phyloP scores from a whole-genome alignment of 2,888 invertebrate species.

The Parasteatoda lunata region DNA sequence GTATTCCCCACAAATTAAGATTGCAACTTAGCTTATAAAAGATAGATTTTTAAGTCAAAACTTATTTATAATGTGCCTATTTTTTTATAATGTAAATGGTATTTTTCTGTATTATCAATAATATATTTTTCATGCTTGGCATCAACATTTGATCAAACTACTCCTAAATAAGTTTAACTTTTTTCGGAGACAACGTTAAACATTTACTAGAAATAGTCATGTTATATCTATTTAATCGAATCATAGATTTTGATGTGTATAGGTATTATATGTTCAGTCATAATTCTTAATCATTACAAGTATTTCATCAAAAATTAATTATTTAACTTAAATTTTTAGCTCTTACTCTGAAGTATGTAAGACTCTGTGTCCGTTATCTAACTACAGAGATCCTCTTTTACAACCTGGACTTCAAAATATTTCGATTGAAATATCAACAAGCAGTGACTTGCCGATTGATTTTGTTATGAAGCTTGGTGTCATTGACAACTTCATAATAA shows the following conservation, averaged over 20 bases:
- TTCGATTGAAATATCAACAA: slow-evolving; percentile 41
- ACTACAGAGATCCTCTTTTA: slow-evolving; percentile 44
- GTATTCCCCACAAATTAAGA: too few species aligned
- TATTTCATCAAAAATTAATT: background rate
- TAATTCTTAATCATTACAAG: background rate
- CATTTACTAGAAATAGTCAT: too few species aligned
- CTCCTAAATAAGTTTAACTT: too few species aligned
- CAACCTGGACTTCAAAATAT: slow-evolving; percentile 28
- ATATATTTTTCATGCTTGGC: too few species aligned
- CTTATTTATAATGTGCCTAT: too few species aligned
- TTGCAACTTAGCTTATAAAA: too few species aligned
- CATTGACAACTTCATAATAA: slow-evolving; percentile 79
- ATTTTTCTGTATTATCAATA: too few species aligned
- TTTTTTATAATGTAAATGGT: too few species aligned
- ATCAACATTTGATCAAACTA: too few species aligned
- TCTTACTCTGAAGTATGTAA: slow-evolving; percentile 71
- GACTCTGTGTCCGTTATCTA: slow-evolving; percentile 74
- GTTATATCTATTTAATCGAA: too few species aligned
- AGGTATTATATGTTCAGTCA: background rate
- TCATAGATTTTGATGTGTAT: background rate
- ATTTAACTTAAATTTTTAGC: slow-evolving; percentile 17
- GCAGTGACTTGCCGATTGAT: slow-evolving; percentile 10
- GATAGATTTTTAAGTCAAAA: too few species aligned
- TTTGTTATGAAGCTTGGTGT: slow-evolving; percentile 78
- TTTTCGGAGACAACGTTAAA: too few species aligned